Conservation (phyloP, 1,140 invertebrate species). For the Calephelis nemesis region DNA sequence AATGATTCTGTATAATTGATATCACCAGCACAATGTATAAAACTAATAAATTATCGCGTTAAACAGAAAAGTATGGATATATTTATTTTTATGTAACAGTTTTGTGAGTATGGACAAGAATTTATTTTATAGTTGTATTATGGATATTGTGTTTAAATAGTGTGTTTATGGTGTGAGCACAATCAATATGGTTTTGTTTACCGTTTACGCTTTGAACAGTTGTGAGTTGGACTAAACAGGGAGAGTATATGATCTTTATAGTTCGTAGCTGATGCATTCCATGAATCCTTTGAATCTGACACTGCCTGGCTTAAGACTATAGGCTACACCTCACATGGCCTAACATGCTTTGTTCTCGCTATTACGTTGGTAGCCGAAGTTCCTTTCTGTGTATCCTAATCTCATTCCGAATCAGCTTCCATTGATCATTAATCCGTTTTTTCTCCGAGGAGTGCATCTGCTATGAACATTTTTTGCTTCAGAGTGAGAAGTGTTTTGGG, state of each 20-base stretch:
- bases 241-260: constrained; percentile 33
- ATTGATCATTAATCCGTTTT: constrained; percentile 2
- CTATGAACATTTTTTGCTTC: constrained; percentile 17
- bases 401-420: constrained; percentile 7
- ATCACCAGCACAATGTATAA: constrained; percentile 68
- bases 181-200: constrained; percentile 45
- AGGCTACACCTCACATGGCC: constrained; percentile 19
- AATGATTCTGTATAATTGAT: constrained; percentile 50
- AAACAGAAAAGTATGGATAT: constrained; percentile 44
- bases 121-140: constrained; percentile 56
- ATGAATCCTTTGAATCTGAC: constrained; percentile 16
- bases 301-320: constrained; percentile 21
- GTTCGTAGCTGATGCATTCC: constrained; percentile 34
- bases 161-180: constrained; percentile 64
- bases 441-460: constrained; percentile 18
- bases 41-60: constrained; percentile 42
- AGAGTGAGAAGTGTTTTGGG: constrained; percentile 36
- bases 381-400: background rate
- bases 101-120: constrained; percentile 48
- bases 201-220: constrained; percentile 50
- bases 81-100: constrained; percentile 55
- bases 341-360: constrained; percentile 22
- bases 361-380: background rate
- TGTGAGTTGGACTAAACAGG: constrained; percentile 60
- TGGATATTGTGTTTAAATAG: constrained; percentile 42